A percentile compares a stretch with the other conserved stretches of the same genome.
Conservation (phyloP, 2,888 invertebrate species). For the Phaedon cochleariae region DNA sequence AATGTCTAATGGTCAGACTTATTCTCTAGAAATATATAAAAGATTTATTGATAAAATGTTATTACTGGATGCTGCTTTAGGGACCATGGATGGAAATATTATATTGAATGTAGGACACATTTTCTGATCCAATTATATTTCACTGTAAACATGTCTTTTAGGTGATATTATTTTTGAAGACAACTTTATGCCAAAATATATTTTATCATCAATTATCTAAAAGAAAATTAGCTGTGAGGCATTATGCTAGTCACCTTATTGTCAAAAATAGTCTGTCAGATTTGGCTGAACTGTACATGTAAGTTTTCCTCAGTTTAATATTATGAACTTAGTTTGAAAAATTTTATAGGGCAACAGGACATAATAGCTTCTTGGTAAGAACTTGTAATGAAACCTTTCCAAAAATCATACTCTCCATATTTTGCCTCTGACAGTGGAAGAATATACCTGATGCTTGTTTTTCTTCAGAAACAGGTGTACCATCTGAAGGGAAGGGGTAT, state of each 20-base stretch:
- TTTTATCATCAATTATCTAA: slow-evolving; percentile 75
- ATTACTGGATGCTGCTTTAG: slow-evolving; percentile 75
- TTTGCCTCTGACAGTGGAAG: slow-evolving; percentile 2
- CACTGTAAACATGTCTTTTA: slow-evolving; percentile 59
- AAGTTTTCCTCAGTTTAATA: slow-evolving; percentile 55
- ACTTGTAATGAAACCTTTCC: slow-evolving; percentile 2
- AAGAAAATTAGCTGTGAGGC: slow-evolving; percentile 75
- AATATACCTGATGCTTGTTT: slow-evolving; percentile 12
- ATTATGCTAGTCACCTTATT: slow-evolving; percentile 79
- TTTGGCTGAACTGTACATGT: slow-evolving; percentile 79
- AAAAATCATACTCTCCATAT: background rate
- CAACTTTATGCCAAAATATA: slow-evolving; percentile 75
- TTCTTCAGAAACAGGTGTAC: slow-evolving; percentile 51
- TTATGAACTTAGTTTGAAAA: slow-evolving; percentile 20
- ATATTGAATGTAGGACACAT: slow-evolving; percentile 70
- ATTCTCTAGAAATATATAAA: slow-evolving; percentile 61
- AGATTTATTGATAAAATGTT: slow-evolving; percentile 73
- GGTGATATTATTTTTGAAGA: slow-evolving; percentile 79
- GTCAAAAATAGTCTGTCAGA: slow-evolving; percentile 73
- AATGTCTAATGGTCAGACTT: slow-evolving; percentile 65
- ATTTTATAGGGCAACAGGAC: slow-evolving; percentile 55
- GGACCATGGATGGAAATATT: slow-evolving; percentile 79
- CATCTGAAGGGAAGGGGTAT: slow-evolving; percentile 50
- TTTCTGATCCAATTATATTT: background rate
- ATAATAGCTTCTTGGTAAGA: slow-evolving; percentile 51